Percentiles rank a stretch among this genome's conserved stretches.
phyloP scores from a whole-genome alignment of 2,888 invertebrate species.

The Hyposoter dolosus region DNA sequence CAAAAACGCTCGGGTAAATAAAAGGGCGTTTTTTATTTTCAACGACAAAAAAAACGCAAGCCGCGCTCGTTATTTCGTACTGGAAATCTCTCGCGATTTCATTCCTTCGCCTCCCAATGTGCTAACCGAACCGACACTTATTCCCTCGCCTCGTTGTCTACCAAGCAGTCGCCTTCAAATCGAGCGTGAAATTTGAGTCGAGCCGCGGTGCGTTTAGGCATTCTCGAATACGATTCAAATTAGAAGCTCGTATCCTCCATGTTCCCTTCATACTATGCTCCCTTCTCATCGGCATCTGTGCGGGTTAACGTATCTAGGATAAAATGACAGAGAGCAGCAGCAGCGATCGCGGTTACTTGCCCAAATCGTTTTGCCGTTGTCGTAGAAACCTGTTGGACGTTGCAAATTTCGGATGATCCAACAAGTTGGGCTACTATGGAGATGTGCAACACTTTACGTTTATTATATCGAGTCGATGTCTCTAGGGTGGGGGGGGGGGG shows the following conservation, averaged over 20 bases:
- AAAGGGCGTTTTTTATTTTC: no score
- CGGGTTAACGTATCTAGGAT: slow-evolving; percentile 30
- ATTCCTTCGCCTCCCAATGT: no score
- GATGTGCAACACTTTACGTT: slow-evolving; percentile 63
- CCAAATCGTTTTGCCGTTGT: slow-evolving; percentile 73
- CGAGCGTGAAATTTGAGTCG: slow-evolving; percentile 68
- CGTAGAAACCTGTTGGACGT: slow-evolving; percentile 75
- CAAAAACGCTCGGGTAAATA: no score
- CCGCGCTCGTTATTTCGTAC: no score
- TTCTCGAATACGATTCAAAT: slow-evolving; percentile 75
- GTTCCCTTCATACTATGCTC: slow-evolving; percentile 49
- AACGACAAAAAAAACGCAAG: no score
- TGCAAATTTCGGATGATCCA: slow-evolving; percentile 69
- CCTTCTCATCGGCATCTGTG: slow-evolving; percentile 31
- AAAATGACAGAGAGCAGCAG: background rate
- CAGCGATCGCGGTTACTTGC: slow-evolving; percentile 58
- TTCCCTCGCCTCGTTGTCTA: slow-evolving; percentile 28
- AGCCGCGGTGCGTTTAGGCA: slow-evolving; percentile 53
- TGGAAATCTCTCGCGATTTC: slow-evolving; percentile 42
- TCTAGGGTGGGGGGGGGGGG: slow-evolving; percentile 72
- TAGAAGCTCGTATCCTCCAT: slow-evolving; percentile 72
- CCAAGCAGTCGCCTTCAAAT: slow-evolving; percentile 62
- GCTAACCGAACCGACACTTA: slow-evolving; percentile 49
- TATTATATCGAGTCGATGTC: slow-evolving; percentile 63
- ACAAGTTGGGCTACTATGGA: slow-evolving; percentile 75